Percentiles rank a stretch among this genome's conserved stretches.
Evolutionary conservation across 2,797 vertebrate genomes (phyloP).

Genomic region (Argya squamiceps): DNA sequence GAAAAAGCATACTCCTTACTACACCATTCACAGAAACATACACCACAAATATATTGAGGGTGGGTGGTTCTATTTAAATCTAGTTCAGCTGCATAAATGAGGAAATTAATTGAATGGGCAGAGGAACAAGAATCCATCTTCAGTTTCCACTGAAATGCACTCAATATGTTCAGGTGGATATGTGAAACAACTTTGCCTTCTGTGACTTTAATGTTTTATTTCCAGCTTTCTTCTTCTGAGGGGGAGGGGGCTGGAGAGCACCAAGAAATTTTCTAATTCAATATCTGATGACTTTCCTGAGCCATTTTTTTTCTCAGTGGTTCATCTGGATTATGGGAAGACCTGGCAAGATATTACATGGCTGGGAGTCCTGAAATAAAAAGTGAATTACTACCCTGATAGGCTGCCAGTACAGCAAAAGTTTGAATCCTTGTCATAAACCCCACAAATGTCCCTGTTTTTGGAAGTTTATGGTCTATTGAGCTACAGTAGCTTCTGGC

Average conservation of each 20-base stretch:
- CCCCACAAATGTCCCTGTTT: conserved; percentile 21
- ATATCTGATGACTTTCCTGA: background rate
- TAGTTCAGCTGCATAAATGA: background rate
- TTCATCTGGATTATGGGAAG: background rate
- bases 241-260: fast-evolving
- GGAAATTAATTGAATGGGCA: background rate
- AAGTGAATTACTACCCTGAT: conserved; percentile 49
- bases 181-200: background rate
- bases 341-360: background rate
- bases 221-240: background rate
- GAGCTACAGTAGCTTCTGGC: conserved; percentile 26
- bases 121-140: background rate
- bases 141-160: background rate
- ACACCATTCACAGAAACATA: background rate
- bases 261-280: background rate
- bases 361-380: conserved; percentile 8
- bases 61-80: background rate
- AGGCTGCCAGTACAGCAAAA: conserved; percentile 24
- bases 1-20: background rate
- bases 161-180: background rate
- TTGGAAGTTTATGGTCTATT: conserved; percentile 32
- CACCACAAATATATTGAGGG: background rate
- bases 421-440: conserved; percentile 48
- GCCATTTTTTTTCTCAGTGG: background rate
- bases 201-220: background rate